Percentiles rank a stretch among this genome's conserved stretches.
Conservation (phyloP, 2,888 invertebrate genomes). For the Cosmopolites sordidus region DNA sequence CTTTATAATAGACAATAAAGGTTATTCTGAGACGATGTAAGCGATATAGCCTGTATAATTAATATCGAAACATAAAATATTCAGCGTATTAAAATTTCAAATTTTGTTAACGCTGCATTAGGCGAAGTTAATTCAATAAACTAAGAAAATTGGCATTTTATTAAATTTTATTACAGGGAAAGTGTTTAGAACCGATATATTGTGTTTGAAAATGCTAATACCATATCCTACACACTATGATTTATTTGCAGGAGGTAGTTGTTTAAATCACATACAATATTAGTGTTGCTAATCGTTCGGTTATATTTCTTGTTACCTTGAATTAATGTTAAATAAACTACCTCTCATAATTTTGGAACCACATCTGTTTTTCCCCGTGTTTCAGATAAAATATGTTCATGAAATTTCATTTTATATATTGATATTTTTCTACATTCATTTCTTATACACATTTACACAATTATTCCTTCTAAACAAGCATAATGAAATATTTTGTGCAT, state of each 20-base stretch:
- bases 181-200: not conserved
- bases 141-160: constrained; percentile 10
- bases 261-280: not conserved
- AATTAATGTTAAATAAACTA: too few relatives aligned
- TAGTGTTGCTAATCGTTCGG: too few relatives aligned
- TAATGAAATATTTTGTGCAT: too few relatives aligned
- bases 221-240: not conserved
- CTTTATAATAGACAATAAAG: constrained; percentile 9
- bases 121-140: constrained; percentile 10
- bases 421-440: too few relatives aligned
- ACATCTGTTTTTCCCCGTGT: too few relatives aligned
- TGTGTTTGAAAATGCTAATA: not conserved
- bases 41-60: constrained; percentile 8
- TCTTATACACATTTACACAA: too few relatives aligned
- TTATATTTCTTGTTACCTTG: too few relatives aligned
- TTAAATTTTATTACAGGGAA: constrained; percentile 8
- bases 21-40: constrained; percentile 4
- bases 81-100: constrained; percentile 13
- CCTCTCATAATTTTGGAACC: too few relatives aligned
- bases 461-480: too few relatives aligned
- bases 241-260: not conserved
- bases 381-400: too few relatives aligned
- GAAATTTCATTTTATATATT: too few relatives aligned
- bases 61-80: constrained; percentile 10
- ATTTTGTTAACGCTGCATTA: constrained; percentile 14